Conservation (phyloP, 30 jellyfish, hydroid and myxozoan species). For the Aurelia aurita complex sp. Pacific region DNA sequence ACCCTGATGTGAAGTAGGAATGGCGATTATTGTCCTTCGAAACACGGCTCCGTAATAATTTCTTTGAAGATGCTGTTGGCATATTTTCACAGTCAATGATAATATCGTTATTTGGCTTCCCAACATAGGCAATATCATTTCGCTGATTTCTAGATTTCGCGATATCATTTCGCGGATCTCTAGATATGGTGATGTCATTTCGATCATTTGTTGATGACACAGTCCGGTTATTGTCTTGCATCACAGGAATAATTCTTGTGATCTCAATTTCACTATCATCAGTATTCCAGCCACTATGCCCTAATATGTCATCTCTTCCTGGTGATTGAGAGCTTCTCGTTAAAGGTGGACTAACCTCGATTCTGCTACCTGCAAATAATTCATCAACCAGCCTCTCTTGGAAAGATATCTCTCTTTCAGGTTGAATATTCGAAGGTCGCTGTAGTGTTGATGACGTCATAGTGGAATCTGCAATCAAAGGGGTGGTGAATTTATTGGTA, state of each 20-base stretch:
- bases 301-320: neutral
- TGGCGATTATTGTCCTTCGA: neutral
- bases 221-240: neutral
- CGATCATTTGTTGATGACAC: no score
- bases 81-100: neutral
- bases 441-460: no score
- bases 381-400: conserved; percentile 46
- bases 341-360: conserved; percentile 21
- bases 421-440: neutral
- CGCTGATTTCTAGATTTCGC: neutral
- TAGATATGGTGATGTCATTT: no score
- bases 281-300: conserved; percentile 4
- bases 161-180: no score
- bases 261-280: conserved; percentile 32
- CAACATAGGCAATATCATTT: neutral
- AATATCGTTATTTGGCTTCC: neutral
- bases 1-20: neutral
- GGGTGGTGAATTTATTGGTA: no score
- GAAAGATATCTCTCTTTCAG: conserved; percentile 14
- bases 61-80: neutral
- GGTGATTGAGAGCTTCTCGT: neutral
- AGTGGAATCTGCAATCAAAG: no score
- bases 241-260: conserved; percentile 6
- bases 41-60: neutral
- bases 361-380: conserved; percentile 14